Conservation (phyloP, 2,113 vertebrate species). For the Porphyrio hochstetteri region DNA sequence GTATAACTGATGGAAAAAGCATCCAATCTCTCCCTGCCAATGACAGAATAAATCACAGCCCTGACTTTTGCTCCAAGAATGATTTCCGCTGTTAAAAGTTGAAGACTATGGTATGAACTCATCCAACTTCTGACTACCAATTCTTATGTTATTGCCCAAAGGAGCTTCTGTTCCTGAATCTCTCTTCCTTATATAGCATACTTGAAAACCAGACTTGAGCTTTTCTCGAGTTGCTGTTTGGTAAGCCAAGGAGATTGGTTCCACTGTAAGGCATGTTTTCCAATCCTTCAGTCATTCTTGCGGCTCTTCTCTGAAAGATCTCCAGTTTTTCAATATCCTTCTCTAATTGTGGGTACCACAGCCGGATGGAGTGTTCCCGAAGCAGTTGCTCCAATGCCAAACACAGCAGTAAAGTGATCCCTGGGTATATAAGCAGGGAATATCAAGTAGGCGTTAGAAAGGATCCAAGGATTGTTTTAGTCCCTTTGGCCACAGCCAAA, state of each 20-base stretch:
- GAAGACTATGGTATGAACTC: background rate
- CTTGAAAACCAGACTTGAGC: background rate
- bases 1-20: background rate
- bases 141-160: background rate
- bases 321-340: conserved; percentile 37
- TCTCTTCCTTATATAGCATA: conserved; percentile 3
- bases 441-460: conserved; percentile 9
- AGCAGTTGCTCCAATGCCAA: conserved; percentile 4
- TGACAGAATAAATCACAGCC: background rate
- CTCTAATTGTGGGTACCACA: conserved; percentile 46
- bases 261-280: background rate
- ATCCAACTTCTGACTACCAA: background rate
- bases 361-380: conserved; percentile 8
- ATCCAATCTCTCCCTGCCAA: background rate
- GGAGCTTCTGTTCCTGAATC: conserved; percentile 5
- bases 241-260: background rate
- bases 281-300: conserved; percentile 12
- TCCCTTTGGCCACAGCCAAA: background rate
- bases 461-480: conserved; percentile 10
- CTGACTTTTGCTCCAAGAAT: background rate
- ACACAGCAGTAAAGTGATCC: conserved; percentile 46
- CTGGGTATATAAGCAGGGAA: background rate
- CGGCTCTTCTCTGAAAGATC: background rate
- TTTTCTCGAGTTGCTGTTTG: background rate
- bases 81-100: background rate